These are phyloP conservation scores for Rhimphoctona megacephalus DNA, from an alignment of 2,888 invertebrate species.

Conservation along the genomic window DNA sequence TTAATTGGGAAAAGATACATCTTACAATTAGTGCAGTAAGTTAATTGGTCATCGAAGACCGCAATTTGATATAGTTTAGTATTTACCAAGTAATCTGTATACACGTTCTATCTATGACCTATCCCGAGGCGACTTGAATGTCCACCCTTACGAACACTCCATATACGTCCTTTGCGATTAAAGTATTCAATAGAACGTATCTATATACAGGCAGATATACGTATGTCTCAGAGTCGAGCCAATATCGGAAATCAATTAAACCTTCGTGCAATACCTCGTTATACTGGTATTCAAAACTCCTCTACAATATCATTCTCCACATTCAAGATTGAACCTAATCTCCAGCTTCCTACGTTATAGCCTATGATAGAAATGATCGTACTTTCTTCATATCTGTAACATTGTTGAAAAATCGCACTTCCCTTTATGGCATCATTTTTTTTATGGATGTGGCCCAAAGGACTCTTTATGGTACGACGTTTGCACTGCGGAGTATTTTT, in stretches of 20 bases:
- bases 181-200: background rate
- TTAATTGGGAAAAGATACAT: slow-evolving; percentile 68
- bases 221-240: slow-evolving; percentile 43
- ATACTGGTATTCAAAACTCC: slow-evolving; percentile 63
- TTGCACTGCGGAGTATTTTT: background rate
- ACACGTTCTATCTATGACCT: background rate
- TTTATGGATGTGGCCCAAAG: background rate
- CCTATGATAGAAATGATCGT: slow-evolving; percentile 3
- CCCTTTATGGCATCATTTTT: background rate
- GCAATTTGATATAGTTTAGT: slow-evolving; percentile 59
- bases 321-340: slow-evolving; percentile 59
- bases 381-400: background rate
- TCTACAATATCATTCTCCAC: slow-evolving; percentile 47
- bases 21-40: slow-evolving; percentile 56
- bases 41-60: slow-evolving; percentile 71
- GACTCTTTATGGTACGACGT: background rate
- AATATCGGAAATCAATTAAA: slow-evolving; percentile 81
- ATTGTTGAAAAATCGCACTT: background rate
- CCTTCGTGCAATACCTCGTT: slow-evolving; percentile 70
- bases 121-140: background rate
- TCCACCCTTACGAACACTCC: background rate
- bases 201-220: slow-evolving; percentile 9
- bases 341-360: slow-evolving; percentile 14
- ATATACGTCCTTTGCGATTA: background rate
- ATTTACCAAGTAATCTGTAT: background rate